Evolutionary conservation across 2,888 invertebrate genomes (phyloP), one percentile per base, ranked within the genome.

Genomic region (Hedychridium roseum): DNA sequence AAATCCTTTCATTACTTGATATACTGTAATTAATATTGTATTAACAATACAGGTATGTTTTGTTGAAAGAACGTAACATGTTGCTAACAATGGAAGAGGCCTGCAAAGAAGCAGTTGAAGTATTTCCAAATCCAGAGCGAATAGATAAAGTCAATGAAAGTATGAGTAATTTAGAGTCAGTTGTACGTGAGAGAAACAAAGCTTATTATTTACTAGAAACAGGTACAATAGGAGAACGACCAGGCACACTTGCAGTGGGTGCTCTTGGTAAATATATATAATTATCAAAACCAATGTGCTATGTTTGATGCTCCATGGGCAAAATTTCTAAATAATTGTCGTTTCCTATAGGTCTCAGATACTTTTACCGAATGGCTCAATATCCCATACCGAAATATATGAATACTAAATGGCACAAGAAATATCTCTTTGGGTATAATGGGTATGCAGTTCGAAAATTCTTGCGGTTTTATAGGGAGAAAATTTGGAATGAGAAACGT

Each of bases 1-100:
- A 41, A 7, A 14, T 31, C 14, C 6, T 31, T 11, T 11, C 11
- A 9, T 11, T 31, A 32, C 17, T 6, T 5, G 9, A 23, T 23
- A 5, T 23, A 23, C 5, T 23, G 5, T 6, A 23, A 23, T 23
- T 9, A 23, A 6, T 23, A 6, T 9, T 23, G 23, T 6, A 6
- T 23, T 23, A 5, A 6, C 5, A 42, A 4, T 58, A 14, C 57
- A 89, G 90, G 90, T 91, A 83, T 80, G 84, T 92, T 11, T 81
- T 99, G 45, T 80, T 97, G 41, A 99, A 98, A 81, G 99, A 99
- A 80, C 85, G 89, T 43, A 99, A 99, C 78, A 97, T 98, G 97
- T 82, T 99, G 12, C 80, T 94, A 55, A 97, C 98, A 1, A 97
- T 98, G 97, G 93, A 97, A 80, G 86, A 92, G 54, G 90, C 89